Evolutionary conservation across 2,797 vertebrate genomes (phyloP), one percentile per base, ranked within the genome.

Genomic region (Propithecus deckenii): DNA sequence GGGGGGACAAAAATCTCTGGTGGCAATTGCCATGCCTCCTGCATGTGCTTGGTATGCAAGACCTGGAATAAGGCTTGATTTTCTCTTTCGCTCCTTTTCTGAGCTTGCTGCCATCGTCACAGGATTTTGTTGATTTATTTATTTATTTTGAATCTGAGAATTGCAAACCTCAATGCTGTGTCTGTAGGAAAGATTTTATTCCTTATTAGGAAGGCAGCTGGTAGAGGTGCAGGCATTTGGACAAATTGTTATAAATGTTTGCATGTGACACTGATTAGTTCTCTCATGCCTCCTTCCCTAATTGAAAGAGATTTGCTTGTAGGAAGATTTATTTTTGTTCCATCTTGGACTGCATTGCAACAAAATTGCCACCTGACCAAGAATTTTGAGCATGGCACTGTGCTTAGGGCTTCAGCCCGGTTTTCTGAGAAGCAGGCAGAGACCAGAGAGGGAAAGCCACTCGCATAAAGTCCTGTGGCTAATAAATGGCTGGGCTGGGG

Each of bases 271-370:
- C 63, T 67, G 57, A 61, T 87, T 86, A 88, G 35, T 87, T 95
- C n/a, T 89, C 4, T 97, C 28, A 78, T 0, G 3, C 65, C 17
- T 93, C 13, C 7, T 83, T 75, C n/a, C 43, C 30, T 83, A 89
- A 86, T 63, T 74, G 57, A 88, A 95, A 96, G 80, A 71, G 17
- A 1, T 78, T 63, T 95, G 32, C 35, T 78, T 85, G 7, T 74
- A 32, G 81, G 79, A 94, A 61, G 83, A n/a, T 91, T 94, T 71
- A 52, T 79, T 91, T 93, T 86, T 78, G n/a, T 72, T 84, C n/a
- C 65, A 2, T 72, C 48, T 93, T 90, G n/a, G 78, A 32, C 35
- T 52, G 35, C 55, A 38, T 69, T 94, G 79, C 13, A 41, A 22
- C 22, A 67, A 74, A 72, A 93, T 86, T 91, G 41, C 35, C 35